Percentiles rank a stretch among this genome's conserved stretches.
Conservation (phyloP, 2,888 invertebrate genomes). For the Trissoscelio sp. region DNA sequence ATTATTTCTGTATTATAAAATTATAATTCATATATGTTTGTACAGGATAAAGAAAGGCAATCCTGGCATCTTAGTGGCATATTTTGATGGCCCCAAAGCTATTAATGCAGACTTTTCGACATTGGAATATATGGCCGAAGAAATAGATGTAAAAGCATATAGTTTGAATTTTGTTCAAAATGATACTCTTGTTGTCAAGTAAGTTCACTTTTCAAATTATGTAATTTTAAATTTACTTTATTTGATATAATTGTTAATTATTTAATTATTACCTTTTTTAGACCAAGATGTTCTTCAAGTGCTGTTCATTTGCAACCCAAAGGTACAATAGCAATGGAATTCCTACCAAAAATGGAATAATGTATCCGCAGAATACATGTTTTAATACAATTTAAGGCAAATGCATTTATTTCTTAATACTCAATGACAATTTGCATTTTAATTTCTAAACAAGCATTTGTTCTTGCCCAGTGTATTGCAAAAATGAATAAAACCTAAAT, state of each 20-base stretch:
- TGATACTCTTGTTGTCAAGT: background rate
- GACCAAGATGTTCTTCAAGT: background rate
- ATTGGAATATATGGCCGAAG: constrained; percentile 84
- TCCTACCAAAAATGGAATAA: constrained; percentile 85
- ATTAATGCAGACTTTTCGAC: constrained; percentile 85
- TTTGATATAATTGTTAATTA: too few species aligned
- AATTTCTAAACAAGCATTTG: background rate
- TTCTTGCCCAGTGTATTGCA: background rate
- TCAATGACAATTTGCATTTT: constrained; percentile 6
- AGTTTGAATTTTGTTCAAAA: background rate
- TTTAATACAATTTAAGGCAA: too few species aligned
- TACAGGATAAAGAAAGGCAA: constrained; percentile 89
- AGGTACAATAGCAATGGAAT: constrained; percentile 88
- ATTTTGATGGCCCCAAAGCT: constrained; percentile 86
- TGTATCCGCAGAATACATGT: too few species aligned
- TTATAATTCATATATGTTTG: background rate
- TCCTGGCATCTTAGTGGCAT: constrained; percentile 90
- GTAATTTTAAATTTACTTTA: background rate
- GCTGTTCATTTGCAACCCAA: constrained; percentile 86
- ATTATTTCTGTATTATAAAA: background rate
- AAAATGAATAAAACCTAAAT: background rate
- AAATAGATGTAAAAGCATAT: constrained; percentile 86
- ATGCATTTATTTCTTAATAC: constrained; percentile 13
- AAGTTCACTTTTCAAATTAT: background rate
- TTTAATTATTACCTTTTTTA: background rate